phyloP scores from a whole-genome alignment of 2,888 invertebrate genomes.

The Notodonta ziczac region DNA sequence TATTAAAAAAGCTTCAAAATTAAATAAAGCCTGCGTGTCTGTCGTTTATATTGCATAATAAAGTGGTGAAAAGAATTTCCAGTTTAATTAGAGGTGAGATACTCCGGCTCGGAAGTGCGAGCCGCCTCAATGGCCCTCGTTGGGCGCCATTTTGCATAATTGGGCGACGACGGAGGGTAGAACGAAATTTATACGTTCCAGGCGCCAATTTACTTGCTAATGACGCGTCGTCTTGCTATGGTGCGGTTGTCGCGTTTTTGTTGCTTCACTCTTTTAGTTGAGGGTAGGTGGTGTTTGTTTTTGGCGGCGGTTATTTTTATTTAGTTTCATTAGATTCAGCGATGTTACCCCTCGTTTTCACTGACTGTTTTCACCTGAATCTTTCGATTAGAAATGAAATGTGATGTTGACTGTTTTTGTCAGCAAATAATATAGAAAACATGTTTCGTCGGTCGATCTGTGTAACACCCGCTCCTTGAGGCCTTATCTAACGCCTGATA shows the following conservation, averaged over 20 bases:
- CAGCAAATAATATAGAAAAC: too few species aligned
- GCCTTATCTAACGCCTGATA: too few species aligned
- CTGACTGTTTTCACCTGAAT: too few species aligned
- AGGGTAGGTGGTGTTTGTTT: conserved; percentile 24
- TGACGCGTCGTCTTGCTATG: conserved; percentile 78
- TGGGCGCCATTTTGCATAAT: conserved; percentile 84
- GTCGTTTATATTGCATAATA: conserved; percentile 81
- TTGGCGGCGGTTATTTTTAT: conserved; percentile 13
- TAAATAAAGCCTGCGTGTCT: conserved; percentile 59
- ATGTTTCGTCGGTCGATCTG: too few species aligned
- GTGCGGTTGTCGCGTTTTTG: conserved; percentile 63
- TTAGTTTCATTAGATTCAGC: background rate
- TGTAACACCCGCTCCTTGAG: too few species aligned
- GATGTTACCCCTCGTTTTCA: too few species aligned
- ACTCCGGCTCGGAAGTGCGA: conserved; percentile 72
- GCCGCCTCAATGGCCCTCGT: conserved; percentile 79
- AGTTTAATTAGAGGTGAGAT: conserved; percentile 83
- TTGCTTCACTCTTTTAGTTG: conserved; percentile 38
- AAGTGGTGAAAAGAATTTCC: conserved; percentile 81
- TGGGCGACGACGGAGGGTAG: conserved; percentile 78
- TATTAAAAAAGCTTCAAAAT: conserved; percentile 45
- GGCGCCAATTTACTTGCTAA: conserved; percentile 84
- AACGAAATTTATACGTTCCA: conserved; percentile 81
- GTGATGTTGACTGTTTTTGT: too few species aligned
- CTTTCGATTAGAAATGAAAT: too few species aligned